A percentile compares a stretch with the other conserved stretches of the same genome.
These are phyloP conservation scores for Odontomyia ornata DNA, from an alignment of 2,888 invertebrate genomes.

Conservation along the genomic window DNA sequence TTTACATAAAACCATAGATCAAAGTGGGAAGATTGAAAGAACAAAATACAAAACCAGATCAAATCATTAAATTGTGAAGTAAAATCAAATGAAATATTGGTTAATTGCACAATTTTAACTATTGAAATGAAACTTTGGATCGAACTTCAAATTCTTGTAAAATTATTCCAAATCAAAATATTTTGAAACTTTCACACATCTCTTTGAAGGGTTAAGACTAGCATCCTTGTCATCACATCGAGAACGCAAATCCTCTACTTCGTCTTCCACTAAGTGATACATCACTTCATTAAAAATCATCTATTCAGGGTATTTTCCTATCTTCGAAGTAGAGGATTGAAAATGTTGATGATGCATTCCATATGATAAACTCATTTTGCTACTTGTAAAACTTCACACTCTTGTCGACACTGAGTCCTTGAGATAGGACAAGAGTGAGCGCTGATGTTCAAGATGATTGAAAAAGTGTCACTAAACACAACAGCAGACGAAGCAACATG, in stretches of 20 bases:
- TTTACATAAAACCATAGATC: too few relatives aligned
- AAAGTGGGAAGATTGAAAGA: too few relatives aligned
- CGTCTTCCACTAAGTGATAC: slow-evolving; percentile 45
- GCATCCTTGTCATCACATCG: background rate
- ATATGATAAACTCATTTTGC: slow-evolving; percentile 39
- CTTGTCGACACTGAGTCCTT: slow-evolving; percentile 3
- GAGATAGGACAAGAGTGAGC: background rate
- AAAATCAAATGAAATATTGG: too few relatives aligned
- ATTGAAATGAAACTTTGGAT: too few relatives aligned
- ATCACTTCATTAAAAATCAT: slow-evolving; percentile 52
- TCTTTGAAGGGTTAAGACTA: slow-evolving; percentile 13
- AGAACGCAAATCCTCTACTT: background rate
- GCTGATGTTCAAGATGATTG: slow-evolving; percentile 30
- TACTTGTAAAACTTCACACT: slow-evolving; percentile 22
- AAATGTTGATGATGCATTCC: slow-evolving; percentile 42
- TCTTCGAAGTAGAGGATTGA: background rate
- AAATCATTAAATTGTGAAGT: too few relatives aligned
- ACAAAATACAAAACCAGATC: too few relatives aligned
- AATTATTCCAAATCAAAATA: too few relatives aligned
- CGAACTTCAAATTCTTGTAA: too few relatives aligned
- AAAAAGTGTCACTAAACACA: slow-evolving; percentile 47
- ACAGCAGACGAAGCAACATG: slow-evolving; percentile 19
- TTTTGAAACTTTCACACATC: background rate
- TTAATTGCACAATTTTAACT: too few relatives aligned
- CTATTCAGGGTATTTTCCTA: slow-evolving; percentile 50